A percentile compares a stretch with the other conserved stretches of the same genome.
These are phyloP conservation scores for Operophtera brumata DNA, from an alignment of 2,888 invertebrate species.

Conservation along the genomic window DNA sequence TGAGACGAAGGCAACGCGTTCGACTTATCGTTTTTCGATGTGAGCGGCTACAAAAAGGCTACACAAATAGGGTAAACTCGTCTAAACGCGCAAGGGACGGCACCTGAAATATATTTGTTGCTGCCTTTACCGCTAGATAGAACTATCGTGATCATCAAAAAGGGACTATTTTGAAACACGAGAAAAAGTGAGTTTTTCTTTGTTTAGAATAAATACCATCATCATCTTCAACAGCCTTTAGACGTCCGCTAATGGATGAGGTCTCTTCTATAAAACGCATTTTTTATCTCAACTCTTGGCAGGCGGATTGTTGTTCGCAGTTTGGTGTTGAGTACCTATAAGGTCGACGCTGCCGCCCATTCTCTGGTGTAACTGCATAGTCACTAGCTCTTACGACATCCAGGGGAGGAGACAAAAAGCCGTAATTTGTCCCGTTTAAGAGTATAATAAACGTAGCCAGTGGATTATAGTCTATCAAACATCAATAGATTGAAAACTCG, in stretches of 20 bases:
- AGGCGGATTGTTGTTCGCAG: too few relatives aligned
- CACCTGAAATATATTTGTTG: slow-evolving; percentile 23
- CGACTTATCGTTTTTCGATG: slow-evolving; percentile 47
- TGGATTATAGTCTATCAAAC: neutral
- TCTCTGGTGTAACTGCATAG: too few relatives aligned
- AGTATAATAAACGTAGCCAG: too few relatives aligned
- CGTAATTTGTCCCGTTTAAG: too few relatives aligned
- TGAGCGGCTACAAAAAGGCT: slow-evolving; percentile 34
- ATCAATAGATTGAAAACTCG: neutral
- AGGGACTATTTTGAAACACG: neutral
- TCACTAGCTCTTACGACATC: too few relatives aligned
- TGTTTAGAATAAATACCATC: neutral
- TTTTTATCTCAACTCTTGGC: too few relatives aligned
- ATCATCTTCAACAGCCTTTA: too few relatives aligned
- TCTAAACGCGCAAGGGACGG: slow-evolving; percentile 34
- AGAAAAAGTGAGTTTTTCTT: neutral
- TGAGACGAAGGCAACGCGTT: slow-evolving; percentile 44
- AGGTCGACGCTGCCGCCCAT: too few relatives aligned
- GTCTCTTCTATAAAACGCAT: too few relatives aligned
- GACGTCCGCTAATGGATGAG: too few relatives aligned
- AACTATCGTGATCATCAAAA: slow-evolving; percentile 15
- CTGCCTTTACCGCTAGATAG: slow-evolving; percentile 14
- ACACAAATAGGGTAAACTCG: slow-evolving; percentile 35
- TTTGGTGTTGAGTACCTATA: too few relatives aligned
- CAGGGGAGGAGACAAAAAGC: too few relatives aligned